A percentile compares a stretch with the other conserved stretches of the same genome.
Evolutionary conservation across 1,140 invertebrate species (phyloP).

Genomic region (Drosophila sp.): DNA sequence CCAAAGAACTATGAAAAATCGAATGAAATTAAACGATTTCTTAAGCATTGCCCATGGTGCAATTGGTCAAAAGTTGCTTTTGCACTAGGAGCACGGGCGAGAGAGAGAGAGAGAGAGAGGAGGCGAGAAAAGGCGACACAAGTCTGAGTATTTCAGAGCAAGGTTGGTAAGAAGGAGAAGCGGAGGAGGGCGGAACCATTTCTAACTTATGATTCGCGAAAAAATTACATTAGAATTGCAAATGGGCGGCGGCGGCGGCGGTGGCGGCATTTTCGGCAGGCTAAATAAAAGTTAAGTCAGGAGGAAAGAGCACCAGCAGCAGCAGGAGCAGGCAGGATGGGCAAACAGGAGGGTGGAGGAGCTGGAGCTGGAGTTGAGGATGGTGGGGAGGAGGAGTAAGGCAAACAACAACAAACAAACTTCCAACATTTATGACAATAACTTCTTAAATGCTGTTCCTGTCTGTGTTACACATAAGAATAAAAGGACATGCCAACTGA

Average conservation of each 20-base stretch:
- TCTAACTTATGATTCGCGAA: slow-evolving; percentile 80
- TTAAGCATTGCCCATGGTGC: slow-evolving; percentile 34
- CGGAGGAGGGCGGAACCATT: slow-evolving; percentile 23
- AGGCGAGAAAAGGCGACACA: slow-evolving; percentile 27
- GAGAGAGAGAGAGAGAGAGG: neutral
- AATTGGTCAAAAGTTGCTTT: slow-evolving; percentile 62
- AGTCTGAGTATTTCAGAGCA: slow-evolving; percentile 10
- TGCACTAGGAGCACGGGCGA: slow-evolving; percentile 22
- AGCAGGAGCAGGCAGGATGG: neutral
- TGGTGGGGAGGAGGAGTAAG: neutral
- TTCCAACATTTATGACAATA: slow-evolving; percentile 80
- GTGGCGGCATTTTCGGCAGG: slow-evolving; percentile 23
- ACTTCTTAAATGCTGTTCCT: slow-evolving; percentile 79
- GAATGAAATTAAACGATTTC: no score
- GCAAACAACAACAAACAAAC: slow-evolving; percentile 63
- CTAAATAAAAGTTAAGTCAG: slow-evolving; percentile 75
- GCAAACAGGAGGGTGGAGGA: neutral
- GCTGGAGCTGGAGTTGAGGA: neutral
- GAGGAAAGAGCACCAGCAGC: slow-evolving; percentile 11
- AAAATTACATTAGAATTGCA: slow-evolving; percentile 81
- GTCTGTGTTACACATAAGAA: slow-evolving; percentile 35
- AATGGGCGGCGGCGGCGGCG: slow-evolving; percentile 53
- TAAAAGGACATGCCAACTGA: slow-evolving; percentile 49
- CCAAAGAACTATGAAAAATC: no score
- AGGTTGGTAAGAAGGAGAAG: neutral